A percentile compares a stretch with the other conserved stretches of the same genome.
Evolutionary conservation across 1,140 invertebrate species (phyloP).

Genomic region (Lordiphosa collinella): DNA sequence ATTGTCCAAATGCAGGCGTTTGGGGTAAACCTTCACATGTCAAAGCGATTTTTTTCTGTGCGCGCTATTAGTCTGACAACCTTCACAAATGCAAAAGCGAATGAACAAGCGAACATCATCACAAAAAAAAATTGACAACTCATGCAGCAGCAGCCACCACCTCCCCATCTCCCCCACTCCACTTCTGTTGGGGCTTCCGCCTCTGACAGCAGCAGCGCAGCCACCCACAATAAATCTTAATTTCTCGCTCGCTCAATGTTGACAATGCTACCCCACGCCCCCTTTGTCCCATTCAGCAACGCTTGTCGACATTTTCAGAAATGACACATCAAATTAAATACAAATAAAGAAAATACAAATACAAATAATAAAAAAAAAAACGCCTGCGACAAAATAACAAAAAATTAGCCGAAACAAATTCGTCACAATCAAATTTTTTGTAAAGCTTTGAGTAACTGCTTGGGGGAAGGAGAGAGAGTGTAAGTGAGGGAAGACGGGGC

Average conservation of each 20-base stretch:
- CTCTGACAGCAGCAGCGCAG: constrained; percentile 27
- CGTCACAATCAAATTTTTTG: constrained; percentile 27
- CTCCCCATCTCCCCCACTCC: neutral
- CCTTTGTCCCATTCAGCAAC: constrained; percentile 7
- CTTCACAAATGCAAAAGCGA: constrained; percentile 8
- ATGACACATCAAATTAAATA: constrained; percentile 73
- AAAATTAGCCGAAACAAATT: constrained; percentile 42
- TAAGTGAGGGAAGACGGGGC: too few relatives aligned
- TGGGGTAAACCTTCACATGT: constrained; percentile 39
- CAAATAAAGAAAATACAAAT: constrained; percentile 46
- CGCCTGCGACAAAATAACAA: constrained; percentile 7
- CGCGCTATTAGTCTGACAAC: constrained; percentile 19
- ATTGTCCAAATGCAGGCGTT: constrained; percentile 54
- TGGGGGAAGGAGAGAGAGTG: too few relatives aligned
- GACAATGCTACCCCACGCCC: constrained; percentile 14
- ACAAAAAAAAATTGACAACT: constrained; percentile 41
- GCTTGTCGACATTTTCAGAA: constrained; percentile 41
- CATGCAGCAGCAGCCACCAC: constrained; percentile 9
- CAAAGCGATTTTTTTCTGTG: constrained; percentile 11
- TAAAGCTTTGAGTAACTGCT: too few relatives aligned
- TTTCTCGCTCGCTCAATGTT: constrained; percentile 25
- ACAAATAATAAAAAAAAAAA: neutral
- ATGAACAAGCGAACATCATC: neutral
- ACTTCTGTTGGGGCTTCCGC: neutral
- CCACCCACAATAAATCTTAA: constrained; percentile 70